phyloP scores from a whole-genome alignment of 2,888 invertebrate species.

The Ochlodes sylvanus region DNA sequence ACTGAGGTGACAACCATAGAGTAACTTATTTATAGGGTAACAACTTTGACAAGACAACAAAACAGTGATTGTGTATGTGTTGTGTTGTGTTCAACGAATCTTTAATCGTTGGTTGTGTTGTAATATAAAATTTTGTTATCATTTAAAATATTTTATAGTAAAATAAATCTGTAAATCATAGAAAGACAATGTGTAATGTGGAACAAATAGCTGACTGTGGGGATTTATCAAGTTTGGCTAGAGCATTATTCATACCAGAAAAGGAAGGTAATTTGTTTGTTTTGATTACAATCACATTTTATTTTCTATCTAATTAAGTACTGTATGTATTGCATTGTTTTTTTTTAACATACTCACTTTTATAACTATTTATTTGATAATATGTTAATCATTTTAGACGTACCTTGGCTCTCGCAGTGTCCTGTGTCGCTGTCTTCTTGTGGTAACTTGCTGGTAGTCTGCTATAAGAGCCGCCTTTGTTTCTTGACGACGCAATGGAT shows the following conservation, averaged over 20 bases:
- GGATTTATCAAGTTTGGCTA: conserved; percentile 84
- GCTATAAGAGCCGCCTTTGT: conserved; percentile 70
- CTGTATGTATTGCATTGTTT: not conserved
- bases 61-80: no score
- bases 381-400: conserved; percentile 59
- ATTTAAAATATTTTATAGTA: no score
- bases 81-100: no score
- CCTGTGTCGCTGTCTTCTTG: conserved; percentile 75
- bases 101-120: no score
- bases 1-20: no score
- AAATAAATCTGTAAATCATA: not conserved
- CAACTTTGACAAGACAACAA: no score
- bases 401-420: conserved; percentile 76
- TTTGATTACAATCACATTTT: not conserved
- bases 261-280: conserved; percentile 64
- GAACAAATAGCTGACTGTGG: conserved; percentile 86
- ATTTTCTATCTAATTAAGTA: no score
- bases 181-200: conserved; percentile 81
- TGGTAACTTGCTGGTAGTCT: conserved; percentile 72
- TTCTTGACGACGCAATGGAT: conserved; percentile 79
- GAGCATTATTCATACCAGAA: conserved; percentile 84
- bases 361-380: not conserved
- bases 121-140: not conserved
- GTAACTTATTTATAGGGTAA: no score
- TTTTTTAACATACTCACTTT: not conserved